Percentiles rank a stretch among this genome's conserved stretches.
phyloP scores from a whole-genome alignment of 2,888 invertebrate genomes.

The Hylaea fasciaria region DNA sequence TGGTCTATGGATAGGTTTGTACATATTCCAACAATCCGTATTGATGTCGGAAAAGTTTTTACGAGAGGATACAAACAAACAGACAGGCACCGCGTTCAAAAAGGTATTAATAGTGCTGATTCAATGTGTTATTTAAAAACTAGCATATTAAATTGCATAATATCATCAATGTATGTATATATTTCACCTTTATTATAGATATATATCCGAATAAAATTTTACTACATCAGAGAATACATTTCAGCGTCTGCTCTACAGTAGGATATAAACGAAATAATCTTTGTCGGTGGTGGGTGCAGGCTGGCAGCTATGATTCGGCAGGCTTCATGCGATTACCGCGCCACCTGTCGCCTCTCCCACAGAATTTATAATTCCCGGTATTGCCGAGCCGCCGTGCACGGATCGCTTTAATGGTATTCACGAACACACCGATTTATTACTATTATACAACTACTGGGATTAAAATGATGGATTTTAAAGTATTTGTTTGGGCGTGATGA shows the following conservation, averaged over 20 bases:
- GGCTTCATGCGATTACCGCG: slow-evolving; percentile 76
- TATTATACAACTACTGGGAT: slow-evolving; percentile 42
- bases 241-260: slow-evolving; percentile 11
- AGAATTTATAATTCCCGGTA: slow-evolving; percentile 73
- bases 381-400: slow-evolving; percentile 56
- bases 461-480: slow-evolving; percentile 43
- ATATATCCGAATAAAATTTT: too few relatives aligned
- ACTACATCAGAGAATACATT: too few relatives aligned
- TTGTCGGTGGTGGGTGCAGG: slow-evolving; percentile 57
- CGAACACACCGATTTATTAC: slow-evolving; percentile 74
- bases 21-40: too few relatives aligned
- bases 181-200: too few relatives aligned
- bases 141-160: too few relatives aligned
- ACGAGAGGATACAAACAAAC: too few relatives aligned
- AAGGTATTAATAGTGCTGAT: too few relatives aligned
- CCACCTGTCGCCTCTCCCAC: slow-evolving; percentile 81
- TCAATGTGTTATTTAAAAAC: too few relatives aligned
- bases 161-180: too few relatives aligned
- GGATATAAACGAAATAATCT: slow-evolving; percentile 47
- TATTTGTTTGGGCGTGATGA: slow-evolving; percentile 31
- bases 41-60: too few relatives aligned
- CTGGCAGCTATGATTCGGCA: slow-evolving; percentile 68
- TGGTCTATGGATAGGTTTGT: too few relatives aligned
- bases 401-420: slow-evolving; percentile 80
- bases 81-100: too few relatives aligned